phyloP scores from a whole-genome alignment of 2,888 invertebrate genomes.

The Ennomos fuscantarius region DNA sequence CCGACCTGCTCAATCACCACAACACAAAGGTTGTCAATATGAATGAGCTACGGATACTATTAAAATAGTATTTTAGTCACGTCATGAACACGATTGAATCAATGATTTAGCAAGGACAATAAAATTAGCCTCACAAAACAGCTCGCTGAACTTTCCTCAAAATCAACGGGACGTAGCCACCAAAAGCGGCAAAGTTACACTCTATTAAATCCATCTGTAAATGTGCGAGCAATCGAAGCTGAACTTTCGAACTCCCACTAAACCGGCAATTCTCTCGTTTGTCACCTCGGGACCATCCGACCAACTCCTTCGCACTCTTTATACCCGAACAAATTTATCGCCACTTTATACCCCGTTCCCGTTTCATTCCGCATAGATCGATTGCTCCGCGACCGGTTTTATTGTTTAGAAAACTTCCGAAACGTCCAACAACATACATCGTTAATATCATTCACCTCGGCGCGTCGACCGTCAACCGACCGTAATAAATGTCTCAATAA shows the following conservation, averaged over 20 bases:
- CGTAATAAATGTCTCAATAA: slow-evolving; percentile 63
- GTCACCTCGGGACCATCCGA: slow-evolving; percentile 43
- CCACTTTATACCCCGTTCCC: slow-evolving; percentile 50
- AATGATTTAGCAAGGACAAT: no score
- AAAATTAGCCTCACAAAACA: no score
- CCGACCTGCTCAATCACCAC: no score
- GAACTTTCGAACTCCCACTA: neutral
- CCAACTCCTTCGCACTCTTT: slow-evolving; percentile 47
- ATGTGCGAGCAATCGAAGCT: neutral
- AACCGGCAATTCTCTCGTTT: slow-evolving; percentile 52
- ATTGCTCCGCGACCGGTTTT: slow-evolving; percentile 46
- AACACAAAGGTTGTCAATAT: no score
- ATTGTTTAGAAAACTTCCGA: slow-evolving; percentile 50
- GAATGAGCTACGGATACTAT: no score
- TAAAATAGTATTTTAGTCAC: no score
- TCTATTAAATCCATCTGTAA: neutral
- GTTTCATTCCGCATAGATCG: slow-evolving; percentile 43
- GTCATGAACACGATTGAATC: no score
- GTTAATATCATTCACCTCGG: slow-evolving; percentile 53
- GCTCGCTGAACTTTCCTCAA: no score
- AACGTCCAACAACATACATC: slow-evolving; percentile 44
- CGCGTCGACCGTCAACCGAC: slow-evolving; percentile 53
- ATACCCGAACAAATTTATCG: slow-evolving; percentile 53
- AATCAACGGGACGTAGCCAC: neutral
- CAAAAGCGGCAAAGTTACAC: neutral